These are phyloP conservation scores for Cheiracanthium punctorium DNA, from an alignment of 2,888 invertebrate species.

Conservation along the genomic window DNA sequence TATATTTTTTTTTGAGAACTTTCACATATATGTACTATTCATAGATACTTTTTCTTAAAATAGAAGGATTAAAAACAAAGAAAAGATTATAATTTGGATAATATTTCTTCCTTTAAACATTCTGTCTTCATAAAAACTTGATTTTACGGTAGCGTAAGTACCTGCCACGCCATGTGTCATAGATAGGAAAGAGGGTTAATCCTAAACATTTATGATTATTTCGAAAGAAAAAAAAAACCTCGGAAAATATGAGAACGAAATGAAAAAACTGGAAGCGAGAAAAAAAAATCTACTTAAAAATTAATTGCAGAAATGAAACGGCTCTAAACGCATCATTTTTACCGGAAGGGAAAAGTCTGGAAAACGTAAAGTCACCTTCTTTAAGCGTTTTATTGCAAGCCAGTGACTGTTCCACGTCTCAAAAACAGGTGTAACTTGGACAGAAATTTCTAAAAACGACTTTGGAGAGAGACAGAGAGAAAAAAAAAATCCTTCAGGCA, in stretches of 20 bases:
- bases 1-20: no score
- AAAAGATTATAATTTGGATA: no score
- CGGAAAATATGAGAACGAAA: background rate
- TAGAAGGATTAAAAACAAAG: no score
- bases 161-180: background rate
- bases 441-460: slow-evolving; percentile 25
- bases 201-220: background rate
- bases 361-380: background rate
- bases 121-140: background rate
- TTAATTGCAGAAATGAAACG: slow-evolving; percentile 58
- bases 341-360: background rate
- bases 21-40: no score
- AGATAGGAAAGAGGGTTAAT: background rate
- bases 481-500: slow-evolving; percentile 16
- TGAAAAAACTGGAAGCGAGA: background rate
- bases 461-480: no score
- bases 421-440: slow-evolving; percentile 64
- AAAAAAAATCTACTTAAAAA: slow-evolving; percentile 38
- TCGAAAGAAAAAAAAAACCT: background rate
- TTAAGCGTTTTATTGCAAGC: slow-evolving; percentile 25
- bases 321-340: background rate
- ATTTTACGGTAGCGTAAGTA: background rate
- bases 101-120: no score
- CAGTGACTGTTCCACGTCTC: slow-evolving; percentile 38
- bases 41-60: no score